Evolutionary conservation across 2,797 vertebrate genomes (phyloP), one percentile per base, ranked within the genome.

Genomic region (Enteromius fasciolatus): DNA sequence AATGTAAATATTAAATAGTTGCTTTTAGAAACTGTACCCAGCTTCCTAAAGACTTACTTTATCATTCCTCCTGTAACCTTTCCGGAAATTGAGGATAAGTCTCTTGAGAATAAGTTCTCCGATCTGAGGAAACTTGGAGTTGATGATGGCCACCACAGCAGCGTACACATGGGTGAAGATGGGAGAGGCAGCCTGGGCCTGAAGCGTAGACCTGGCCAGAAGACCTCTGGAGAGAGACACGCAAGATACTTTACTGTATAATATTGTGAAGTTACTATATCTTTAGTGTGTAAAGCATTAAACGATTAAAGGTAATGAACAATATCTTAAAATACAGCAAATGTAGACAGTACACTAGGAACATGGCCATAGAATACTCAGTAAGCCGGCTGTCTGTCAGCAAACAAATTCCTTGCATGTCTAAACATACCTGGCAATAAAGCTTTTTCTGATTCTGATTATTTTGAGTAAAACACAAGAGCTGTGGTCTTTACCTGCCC

Each of bases 91-190:
- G 25, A 99, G 92, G 90, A 99, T 96, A 84, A 99, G 94, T 23
- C 98, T 97, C 88, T 96, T 98, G 66, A 99, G 96, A 87, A 99
- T 98, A 88, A 99, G 92, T 90, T 99, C 98, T 88, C 98, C 98
- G 1, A 97, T 97, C 90, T 98, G 97, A 81, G 98, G 98, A 91
- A 99, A 99, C 90, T 99, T 99, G 39, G 98, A 98, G 93, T 99
- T 99, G 92, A 99, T 98, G 91, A 99, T 99, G 87, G 97, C 93
- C 48, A 98, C 96, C 15, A 99, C 93, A 0, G 97, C 97, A 2
- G 97, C 93, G 70, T 99, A 99, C 69, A 99, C 98, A 3, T 99
- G 98, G 3, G 97, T 98, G 75, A 99, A 99, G 92, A 96, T 99
- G 0, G 98, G 97, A 87, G 98, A 99, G 0, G 97, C 97, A 1